These are phyloP conservation scores for Tetraodon nigroviridis DNA, from an alignment of 2,113 vertebrate species.

Conservation along the genomic window DNA sequence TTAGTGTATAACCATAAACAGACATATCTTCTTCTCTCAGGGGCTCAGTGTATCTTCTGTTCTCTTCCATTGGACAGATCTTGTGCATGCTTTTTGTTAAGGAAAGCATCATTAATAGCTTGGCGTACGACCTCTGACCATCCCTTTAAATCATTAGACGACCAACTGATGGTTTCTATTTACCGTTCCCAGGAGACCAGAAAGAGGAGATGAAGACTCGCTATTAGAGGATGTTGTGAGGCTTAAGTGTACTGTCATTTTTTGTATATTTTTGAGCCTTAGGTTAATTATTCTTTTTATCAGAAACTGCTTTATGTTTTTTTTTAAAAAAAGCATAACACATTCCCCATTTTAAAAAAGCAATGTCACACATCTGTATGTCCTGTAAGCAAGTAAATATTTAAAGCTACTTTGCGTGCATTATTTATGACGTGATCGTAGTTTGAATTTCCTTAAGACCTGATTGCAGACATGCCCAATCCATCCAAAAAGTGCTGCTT, in stretches of 20 bases:
- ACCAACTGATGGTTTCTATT: slow-evolving; percentile 67
- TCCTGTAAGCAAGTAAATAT: background rate
- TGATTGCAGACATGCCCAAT: slow-evolving; percentile 16
- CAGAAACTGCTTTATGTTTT: no score
- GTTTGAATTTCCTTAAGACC: background rate
- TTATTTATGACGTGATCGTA: background rate
- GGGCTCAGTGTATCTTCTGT: slow-evolving; percentile 47
- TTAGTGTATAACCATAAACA: slow-evolving; percentile 56
- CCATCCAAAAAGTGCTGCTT: slow-evolving; percentile 26
- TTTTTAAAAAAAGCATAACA: no score
- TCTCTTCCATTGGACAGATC: slow-evolving; percentile 49
- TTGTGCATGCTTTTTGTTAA: slow-evolving; percentile 57
- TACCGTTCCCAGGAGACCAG: slow-evolving; percentile 48
- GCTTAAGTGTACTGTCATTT: slow-evolving; percentile 7
- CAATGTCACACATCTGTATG: no score
- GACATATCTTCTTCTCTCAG: slow-evolving; percentile 43
- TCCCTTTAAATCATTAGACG: slow-evolving; percentile 68
- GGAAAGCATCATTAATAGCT: slow-evolving; percentile 66
- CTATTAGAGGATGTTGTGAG: slow-evolving; percentile 29
- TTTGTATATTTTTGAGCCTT: background rate
- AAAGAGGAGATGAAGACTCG: slow-evolving; percentile 16
- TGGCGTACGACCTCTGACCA: slow-evolving; percentile 63
- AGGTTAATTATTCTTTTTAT: no score
- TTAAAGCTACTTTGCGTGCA: no score
- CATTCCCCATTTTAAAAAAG: no score